Percentiles rank a stretch among this genome's conserved stretches.
Evolutionary conservation across 2,113 vertebrate species (phyloP).

Genomic region (Spermophilus dauricus): DNA sequence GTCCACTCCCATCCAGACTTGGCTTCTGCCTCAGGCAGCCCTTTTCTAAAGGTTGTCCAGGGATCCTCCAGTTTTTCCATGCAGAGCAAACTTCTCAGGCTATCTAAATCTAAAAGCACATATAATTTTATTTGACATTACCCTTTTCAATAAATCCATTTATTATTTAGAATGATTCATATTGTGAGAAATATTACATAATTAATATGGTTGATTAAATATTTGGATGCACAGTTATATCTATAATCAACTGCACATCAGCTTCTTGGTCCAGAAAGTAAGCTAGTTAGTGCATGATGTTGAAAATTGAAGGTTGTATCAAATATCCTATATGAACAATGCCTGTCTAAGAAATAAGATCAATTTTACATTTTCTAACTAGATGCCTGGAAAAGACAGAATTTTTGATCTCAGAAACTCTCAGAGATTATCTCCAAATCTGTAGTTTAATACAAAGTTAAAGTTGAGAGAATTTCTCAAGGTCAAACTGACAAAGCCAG

Average conservation of each 20-base stretch:
- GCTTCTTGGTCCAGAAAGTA: neutral
- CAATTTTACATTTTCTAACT: neutral
- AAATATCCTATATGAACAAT: neutral
- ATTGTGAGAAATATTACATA: neutral
- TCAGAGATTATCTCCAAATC: neutral
- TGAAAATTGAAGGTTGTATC: neutral
- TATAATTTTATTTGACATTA: neutral
- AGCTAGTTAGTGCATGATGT: neutral
- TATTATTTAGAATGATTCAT: conserved; percentile 19
- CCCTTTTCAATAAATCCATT: neutral
- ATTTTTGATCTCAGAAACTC: neutral
- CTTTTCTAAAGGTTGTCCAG: neutral
- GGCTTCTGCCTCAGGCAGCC: neutral
- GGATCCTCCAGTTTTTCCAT: neutral
- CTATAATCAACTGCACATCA: neutral
- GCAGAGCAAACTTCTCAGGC: neutral
- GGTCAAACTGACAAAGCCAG: neutral
- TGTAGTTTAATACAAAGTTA: neutral
- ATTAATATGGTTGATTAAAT: neutral
- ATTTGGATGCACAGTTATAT: neutral
- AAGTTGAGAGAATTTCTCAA: neutral
- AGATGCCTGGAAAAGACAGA: neutral
- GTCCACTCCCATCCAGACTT: neutral
- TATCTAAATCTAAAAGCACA: neutral
- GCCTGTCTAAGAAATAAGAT: neutral